These are phyloP conservation scores for Brachionichthys hirsutus DNA, from an alignment of 2,113 vertebrate genomes.

Conservation along the genomic window DNA sequence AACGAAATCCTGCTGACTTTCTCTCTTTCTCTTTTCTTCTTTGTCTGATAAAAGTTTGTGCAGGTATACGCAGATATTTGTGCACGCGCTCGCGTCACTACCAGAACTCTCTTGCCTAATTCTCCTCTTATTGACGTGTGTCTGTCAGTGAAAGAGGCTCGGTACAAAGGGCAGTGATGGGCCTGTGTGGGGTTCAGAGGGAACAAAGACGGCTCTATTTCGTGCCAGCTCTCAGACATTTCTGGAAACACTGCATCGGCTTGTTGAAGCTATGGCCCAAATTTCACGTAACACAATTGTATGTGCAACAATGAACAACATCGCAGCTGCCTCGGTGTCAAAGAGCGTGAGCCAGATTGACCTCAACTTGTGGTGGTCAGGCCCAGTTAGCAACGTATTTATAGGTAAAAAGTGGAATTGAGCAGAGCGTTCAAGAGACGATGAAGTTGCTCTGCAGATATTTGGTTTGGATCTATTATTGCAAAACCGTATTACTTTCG, in stretches of 20 bases:
- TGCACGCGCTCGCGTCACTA: conserved; percentile 16
- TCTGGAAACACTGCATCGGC: conserved; percentile 64
- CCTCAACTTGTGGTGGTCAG: conserved; percentile 19
- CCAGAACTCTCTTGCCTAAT: conserved; percentile 71
- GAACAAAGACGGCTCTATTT: conserved; percentile 71
- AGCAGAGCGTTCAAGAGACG: neutral
- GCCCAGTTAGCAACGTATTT: conserved; percentile 1
- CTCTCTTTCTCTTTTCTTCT: neutral
- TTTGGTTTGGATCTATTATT: no score
- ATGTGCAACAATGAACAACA: conserved; percentile 58
- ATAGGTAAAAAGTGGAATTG: neutral
- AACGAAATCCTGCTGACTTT: conserved; percentile 7
- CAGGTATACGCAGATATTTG: conserved; percentile 26
- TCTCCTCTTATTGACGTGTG: conserved; percentile 70
- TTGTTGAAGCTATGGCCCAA: conserved; percentile 64
- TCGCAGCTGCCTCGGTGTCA: conserved; percentile 49
- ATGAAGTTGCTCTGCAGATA: conserved; percentile 2
- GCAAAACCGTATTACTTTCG: no score
- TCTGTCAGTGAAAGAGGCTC: conserved; percentile 66
- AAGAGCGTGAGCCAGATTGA: conserved; percentile 38
- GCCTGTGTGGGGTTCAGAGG: conserved; percentile 52
- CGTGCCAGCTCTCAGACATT: conserved; percentile 55
- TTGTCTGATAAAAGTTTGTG: conserved; percentile 17
- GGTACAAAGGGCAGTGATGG: conserved; percentile 63
- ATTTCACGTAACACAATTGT: conserved; percentile 60